Conservation (phyloP, 2,888 invertebrate genomes). For the Leuctra nigra region DNA sequence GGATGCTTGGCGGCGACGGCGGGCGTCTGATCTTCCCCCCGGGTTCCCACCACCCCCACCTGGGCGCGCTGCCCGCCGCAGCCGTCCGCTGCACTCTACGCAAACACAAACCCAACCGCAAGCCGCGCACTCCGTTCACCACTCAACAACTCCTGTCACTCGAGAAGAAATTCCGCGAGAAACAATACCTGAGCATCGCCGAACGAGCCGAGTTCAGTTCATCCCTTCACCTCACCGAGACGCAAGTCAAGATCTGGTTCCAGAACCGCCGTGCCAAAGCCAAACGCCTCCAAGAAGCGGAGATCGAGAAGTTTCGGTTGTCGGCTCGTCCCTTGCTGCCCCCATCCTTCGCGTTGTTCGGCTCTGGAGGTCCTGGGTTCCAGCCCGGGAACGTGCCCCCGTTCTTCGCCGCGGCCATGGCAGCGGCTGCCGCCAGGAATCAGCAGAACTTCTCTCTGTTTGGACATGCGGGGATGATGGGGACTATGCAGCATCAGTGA, state of each 20-base stretch:
- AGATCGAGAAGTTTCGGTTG: slow-evolving; percentile 83
- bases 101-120: slow-evolving; percentile 93
- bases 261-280: slow-evolving; percentile 93
- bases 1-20: slow-evolving; percentile 33
- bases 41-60: slow-evolving; percentile 38
- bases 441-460: slow-evolving; percentile 13
- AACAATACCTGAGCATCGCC: slow-evolving; percentile 91
- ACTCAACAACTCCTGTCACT: slow-evolving; percentile 85
- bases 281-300: slow-evolving; percentile 93
- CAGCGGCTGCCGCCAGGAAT: slow-evolving; percentile 48
- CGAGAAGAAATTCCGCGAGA: slow-evolving; percentile 90
- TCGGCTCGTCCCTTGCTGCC: slow-evolving; percentile 49
- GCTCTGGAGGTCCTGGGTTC: slow-evolving; percentile 33
- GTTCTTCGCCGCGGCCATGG: slow-evolving; percentile 56
- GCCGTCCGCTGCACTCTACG: slow-evolving; percentile 74
- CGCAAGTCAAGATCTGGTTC: slow-evolving; percentile 93
- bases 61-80: slow-evolving; percentile 49
- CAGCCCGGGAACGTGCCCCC: slow-evolving; percentile 46
- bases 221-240: slow-evolving; percentile 83
- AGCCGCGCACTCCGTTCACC: slow-evolving; percentile 93
- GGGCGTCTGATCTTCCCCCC: slow-evolving; percentile 41
- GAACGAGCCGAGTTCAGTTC: slow-evolving; percentile 92
- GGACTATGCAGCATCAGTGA: slow-evolving; percentile 21
- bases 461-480: slow-evolving; percentile 15
- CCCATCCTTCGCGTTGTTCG: slow-evolving; percentile 42